Conservation (phyloP, 1,140 invertebrate genomes). For the Psix sp. region DNA sequence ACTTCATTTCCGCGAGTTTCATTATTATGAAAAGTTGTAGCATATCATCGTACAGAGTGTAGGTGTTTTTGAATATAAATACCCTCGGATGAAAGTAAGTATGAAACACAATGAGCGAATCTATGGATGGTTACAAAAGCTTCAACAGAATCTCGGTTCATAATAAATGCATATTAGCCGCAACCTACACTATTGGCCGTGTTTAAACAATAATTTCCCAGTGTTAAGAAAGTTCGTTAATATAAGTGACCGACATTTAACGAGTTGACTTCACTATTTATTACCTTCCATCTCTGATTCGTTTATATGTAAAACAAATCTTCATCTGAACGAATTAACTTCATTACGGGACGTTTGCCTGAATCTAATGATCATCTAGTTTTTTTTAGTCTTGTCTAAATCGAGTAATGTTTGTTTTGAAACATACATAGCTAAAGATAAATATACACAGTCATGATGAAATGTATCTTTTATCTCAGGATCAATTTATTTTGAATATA, state of each 20-base stretch:
- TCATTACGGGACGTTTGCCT: too few relatives aligned
- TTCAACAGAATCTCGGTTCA: constrained; percentile 34
- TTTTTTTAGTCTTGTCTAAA: too few relatives aligned
- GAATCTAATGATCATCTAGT: too few relatives aligned
- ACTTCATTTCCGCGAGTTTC: constrained; percentile 43
- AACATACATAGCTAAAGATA: too few relatives aligned
- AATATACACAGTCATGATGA: too few relatives aligned
- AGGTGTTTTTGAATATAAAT: constrained; percentile 28
- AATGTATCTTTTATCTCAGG: too few relatives aligned
- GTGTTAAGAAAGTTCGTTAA: constrained; percentile 7
- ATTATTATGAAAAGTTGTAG: constrained; percentile 36
- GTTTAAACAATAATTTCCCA: constrained; percentile 20
- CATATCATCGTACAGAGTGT: constrained; percentile 15
- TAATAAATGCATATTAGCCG: constrained; percentile 33
- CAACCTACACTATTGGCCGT: constrained; percentile 26
- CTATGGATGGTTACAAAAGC: constrained; percentile 29
- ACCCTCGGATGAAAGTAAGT: constrained; percentile 14
- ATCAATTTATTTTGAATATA: too few relatives aligned
- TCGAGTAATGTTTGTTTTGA: too few relatives aligned
- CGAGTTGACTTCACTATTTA: background rate
- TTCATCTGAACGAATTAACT: too few relatives aligned
- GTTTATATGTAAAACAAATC: too few relatives aligned
- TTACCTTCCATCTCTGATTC: constrained; percentile 1
- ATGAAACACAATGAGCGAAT: constrained; percentile 31
- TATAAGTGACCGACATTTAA: constrained; percentile 34